Evolutionary conservation across 2,888 invertebrate species (phyloP), one percentile per base, ranked within the genome.

Genomic region (Philereme transversata): DNA sequence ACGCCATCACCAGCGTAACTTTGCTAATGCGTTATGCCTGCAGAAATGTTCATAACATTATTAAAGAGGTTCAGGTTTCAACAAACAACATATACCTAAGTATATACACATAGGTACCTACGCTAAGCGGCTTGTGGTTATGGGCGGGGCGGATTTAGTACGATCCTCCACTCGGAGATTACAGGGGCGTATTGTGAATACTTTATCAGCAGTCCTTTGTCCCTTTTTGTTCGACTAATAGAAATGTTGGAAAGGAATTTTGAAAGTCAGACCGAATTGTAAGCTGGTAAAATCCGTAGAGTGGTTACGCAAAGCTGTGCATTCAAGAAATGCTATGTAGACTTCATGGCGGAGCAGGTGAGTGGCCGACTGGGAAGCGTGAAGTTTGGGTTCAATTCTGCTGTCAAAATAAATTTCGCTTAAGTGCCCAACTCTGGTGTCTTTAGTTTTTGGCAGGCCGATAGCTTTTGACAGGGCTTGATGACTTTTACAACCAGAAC

Each of bases 111-210:
- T 71, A 73, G 68, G 68, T 74, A 64, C 60, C 59, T 54, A 55
- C 64, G 67, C 51, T 86, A 85, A 86, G 83, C 85, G 68, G 85
- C 80, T 83, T 82, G 82, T 68, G 81, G 81, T 78, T 72, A 79
- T 84, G 86, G 87, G 87, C 86, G 84, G 87, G 83, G 79, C 79
- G 76, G 81, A 70, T 75, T 68, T 68, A 67, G 71, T 75, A 76
- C 78, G 71, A 84, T 85, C 84, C 87, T 83, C 87, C 86, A 86
- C 78, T 87, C 77, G 73, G 77, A 77, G 83, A 80, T 84, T 83
- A 79, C 79, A 79, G 81, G 87, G 89, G 87, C 87, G 87, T 78
- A 75, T 80, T 83, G 83, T 87, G 88, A 81, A 90, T 89, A 88
- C 81, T 88, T 87, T 81, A 90, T 87, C 70, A 86, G 71, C 59